Conservation (phyloP, 2,888 invertebrate genomes). For the Mimachlamys varia region DNA sequence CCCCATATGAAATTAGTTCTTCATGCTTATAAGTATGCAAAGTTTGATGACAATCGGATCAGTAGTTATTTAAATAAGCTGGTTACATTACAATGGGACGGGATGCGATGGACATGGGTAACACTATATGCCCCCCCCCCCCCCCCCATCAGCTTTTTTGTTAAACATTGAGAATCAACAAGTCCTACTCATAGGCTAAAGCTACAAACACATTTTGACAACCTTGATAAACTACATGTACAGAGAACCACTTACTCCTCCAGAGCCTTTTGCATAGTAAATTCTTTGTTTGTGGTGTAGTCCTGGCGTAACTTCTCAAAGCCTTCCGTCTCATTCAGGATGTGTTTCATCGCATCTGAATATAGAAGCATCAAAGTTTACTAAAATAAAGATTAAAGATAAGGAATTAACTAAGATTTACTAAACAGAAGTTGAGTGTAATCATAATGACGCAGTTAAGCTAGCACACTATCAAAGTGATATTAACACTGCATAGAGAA, state of each 20-base stretch:
- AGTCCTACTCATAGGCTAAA: neutral
- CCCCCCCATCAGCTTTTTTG: too few species aligned
- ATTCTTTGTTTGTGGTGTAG: slow-evolving; percentile 65
- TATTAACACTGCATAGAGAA: neutral
- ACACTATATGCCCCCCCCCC: too few species aligned
- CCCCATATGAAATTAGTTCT: too few species aligned
- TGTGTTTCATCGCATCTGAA: slow-evolving; percentile 75
- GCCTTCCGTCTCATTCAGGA: slow-evolving; percentile 67
- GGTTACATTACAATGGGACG: too few species aligned
- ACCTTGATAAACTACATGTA: neutral
- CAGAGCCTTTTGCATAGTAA: slow-evolving; percentile 62
- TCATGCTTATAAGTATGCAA: too few species aligned
- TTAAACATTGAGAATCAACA: too few species aligned
- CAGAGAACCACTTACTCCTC: slow-evolving; percentile 64
- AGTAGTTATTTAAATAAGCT: too few species aligned
- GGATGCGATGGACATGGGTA: too few species aligned
- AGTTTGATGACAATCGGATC: too few species aligned
- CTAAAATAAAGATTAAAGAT: neutral
- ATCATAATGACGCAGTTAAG: too few species aligned
- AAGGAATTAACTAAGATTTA: neutral
- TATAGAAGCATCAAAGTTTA: neutral
- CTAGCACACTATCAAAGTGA: neutral
- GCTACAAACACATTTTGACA: neutral
- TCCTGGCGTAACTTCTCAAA: slow-evolving; percentile 67
- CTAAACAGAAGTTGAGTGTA: too few species aligned